Evolutionary conservation across 1,140 invertebrate species (phyloP), one percentile per base, ranked within the genome.

Genomic region (Drosophila leontia): DNA sequence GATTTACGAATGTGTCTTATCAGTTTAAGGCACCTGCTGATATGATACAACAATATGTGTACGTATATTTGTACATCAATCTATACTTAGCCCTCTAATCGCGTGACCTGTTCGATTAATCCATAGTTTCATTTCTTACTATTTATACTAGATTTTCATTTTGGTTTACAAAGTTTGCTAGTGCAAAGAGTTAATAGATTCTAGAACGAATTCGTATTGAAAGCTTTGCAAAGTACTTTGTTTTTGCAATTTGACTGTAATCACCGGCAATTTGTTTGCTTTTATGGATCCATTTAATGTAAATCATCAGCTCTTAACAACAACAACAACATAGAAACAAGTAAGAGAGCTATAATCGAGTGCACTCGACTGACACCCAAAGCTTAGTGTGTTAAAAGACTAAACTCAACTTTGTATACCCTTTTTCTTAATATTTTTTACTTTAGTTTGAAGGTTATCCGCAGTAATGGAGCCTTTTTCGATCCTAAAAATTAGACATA

Each of bases 271-370:
- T 79, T 87, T 50, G 34, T 82, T 68, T 75, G 67, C 75, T 76
- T 82, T 82, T 79, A 80, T 86, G 55, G 53, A 68, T 77, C 57
- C 59, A 87, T 87, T 85, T 34, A 75, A 57, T 58, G 60, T 75
- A 79, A 85, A 85, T 82, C 45, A 48, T 32, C 9, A n/a, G 37
- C n/a, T 45, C n/a, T 65, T 65, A 26, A 55, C 47, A 53, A 39
- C 7, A 35, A 17, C 45, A 35, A 9, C n/a, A 17, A 7, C 3
- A 34, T 19, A 2, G 42, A 57, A 70, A 58, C 42, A 35, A 39
- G 68, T 71, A 50, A 13, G 11, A 7, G 5, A 6, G 26, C 9
- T n/a, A 6, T 1, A 19, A 17, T 17, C 29, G 11, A 17, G 50
- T 34, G 9, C 7, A 15, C 3, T 48, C 19, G 23, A 48, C 19